A percentile compares a stretch with the other conserved stretches of the same genome.
Evolutionary conservation across 1,140 invertebrate species (phyloP).

Genomic region (Atta cephalotes): DNA sequence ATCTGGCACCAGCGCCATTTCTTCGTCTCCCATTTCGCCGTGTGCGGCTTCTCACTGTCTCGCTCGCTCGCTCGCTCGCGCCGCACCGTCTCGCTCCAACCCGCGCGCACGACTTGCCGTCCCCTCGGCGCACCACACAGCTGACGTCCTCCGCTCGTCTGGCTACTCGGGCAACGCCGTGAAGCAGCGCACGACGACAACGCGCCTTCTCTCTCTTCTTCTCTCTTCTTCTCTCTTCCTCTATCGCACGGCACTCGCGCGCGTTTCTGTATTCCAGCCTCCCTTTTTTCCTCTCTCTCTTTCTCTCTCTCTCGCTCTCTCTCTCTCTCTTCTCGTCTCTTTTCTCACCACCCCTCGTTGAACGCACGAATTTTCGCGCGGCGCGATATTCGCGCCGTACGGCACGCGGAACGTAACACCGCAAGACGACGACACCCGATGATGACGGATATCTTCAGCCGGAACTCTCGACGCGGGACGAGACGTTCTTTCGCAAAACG

Average conservation of each 20-base stretch:
- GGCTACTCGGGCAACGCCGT: neutral
- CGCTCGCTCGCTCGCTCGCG: conserved; percentile 9
- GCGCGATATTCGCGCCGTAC: conserved; percentile 35
- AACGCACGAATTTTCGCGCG: conserved; percentile 13
- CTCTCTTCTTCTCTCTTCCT: neutral
- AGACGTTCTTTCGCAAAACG: conserved; percentile 38
- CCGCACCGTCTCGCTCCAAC: conserved; percentile 31
- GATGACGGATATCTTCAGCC: conserved; percentile 31
- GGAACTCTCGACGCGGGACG: conserved; percentile 36
- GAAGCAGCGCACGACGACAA: conserved; percentile 43
- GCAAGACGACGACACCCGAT: neutral
- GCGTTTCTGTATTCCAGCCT: conserved; percentile 13
- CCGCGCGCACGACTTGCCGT: conserved; percentile 8
- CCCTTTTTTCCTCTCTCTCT: neutral
- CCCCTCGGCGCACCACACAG: conserved; percentile 75
- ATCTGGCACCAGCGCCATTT: conserved; percentile 98
- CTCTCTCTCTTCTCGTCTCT: neutral
- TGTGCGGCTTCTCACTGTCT: conserved; percentile 76
- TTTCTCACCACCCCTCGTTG: neutral
- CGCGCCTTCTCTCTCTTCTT: neutral
- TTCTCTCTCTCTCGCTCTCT: too few species aligned
- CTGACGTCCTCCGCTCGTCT: conserved; percentile 76
- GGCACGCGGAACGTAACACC: conserved; percentile 25
- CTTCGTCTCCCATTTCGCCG: conserved; percentile 81
- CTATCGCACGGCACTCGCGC: neutral